A percentile compares a stretch with the other conserved stretches of the same genome.
These are phyloP conservation scores for Callocephalon fimbriatum DNA, from an alignment of 2,113 vertebrate genomes.

Conservation along the genomic window DNA sequence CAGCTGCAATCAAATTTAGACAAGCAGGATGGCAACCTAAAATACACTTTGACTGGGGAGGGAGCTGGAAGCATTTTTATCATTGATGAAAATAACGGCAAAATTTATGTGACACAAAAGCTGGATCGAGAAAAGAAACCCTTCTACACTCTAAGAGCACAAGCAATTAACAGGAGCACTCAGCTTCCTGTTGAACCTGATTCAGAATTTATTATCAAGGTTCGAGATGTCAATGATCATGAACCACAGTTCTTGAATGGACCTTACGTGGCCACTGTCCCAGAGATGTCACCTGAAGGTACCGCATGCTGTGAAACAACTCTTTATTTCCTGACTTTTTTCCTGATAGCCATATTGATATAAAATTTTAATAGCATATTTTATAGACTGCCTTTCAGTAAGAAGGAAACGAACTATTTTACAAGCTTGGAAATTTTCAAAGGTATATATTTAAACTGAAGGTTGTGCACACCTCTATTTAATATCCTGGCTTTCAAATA, in stretches of 20 bases:
- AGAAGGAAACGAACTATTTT: not conserved
- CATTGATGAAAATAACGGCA: slow-evolving; percentile 83
- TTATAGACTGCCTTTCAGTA: not conserved
- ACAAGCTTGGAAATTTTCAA: not conserved
- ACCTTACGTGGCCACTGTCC: slow-evolving; percentile 88
- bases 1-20: slow-evolving; percentile 89
- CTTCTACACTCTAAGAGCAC: slow-evolving; percentile 86
- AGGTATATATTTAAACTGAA: not conserved
- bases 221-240: slow-evolving; percentile 93
- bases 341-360: not conserved
- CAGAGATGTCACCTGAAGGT: slow-evolving; percentile 94
- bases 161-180: slow-evolving; percentile 82
- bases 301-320: not conserved
- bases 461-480: not conserved
- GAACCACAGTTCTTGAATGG: slow-evolving; percentile 88
- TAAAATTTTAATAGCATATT: not conserved
- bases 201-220: slow-evolving; percentile 92
- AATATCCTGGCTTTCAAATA: not conserved
- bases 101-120: slow-evolving; percentile 79
- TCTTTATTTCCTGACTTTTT: not conserved
- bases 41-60: slow-evolving; percentile 85
- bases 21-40: slow-evolving; percentile 78
- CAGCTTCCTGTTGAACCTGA: slow-evolving; percentile 85
- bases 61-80: slow-evolving; percentile 85
- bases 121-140: slow-evolving; percentile 89